Conservation (phyloP, 2,888 invertebrate species). For the Candidula unifasciata region DNA sequence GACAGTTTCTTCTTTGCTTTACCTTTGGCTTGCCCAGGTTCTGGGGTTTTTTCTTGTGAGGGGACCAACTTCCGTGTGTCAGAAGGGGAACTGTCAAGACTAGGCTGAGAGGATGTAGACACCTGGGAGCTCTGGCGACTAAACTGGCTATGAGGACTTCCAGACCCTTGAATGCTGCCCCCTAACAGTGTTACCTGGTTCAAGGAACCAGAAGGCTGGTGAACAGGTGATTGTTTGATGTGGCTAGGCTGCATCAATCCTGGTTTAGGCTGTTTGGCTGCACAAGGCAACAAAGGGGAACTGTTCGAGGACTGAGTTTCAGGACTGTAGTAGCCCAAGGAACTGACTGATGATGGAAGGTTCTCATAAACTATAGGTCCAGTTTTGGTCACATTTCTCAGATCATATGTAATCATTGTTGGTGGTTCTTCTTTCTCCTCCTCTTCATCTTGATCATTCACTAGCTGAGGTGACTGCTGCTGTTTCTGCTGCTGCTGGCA, state of each 20-base stretch:
- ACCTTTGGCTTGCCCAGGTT: background rate
- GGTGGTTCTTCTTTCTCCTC: slow-evolving; percentile 45
- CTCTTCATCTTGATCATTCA: slow-evolving; percentile 21
- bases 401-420: slow-evolving; percentile 47
- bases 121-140: slow-evolving; percentile 31
- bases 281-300: background rate
- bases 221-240: background rate
- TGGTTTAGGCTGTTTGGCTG: background rate
- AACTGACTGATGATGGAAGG: slow-evolving; percentile 9
- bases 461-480: background rate
- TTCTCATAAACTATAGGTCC: slow-evolving; percentile 51
- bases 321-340: slow-evolving; percentile 25
- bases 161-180: slow-evolving; percentile 18
- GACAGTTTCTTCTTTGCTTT: slow-evolving; percentile 26
- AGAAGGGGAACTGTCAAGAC: slow-evolving; percentile 20
- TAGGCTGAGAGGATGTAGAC: slow-evolving; percentile 27
- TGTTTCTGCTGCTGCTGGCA: slow-evolving; percentile 23
- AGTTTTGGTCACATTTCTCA: slow-evolving; percentile 31
- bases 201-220: background rate
- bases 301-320: slow-evolving; percentile 6
- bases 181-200: background rate
- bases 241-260: background rate
- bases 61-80: background rate
- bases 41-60: slow-evolving; percentile 13
- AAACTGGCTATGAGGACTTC: background rate